These are phyloP conservation scores for Nerophis ophidion DNA, from an alignment of 2,113 vertebrate genomes.

Conservation along the genomic window DNA sequence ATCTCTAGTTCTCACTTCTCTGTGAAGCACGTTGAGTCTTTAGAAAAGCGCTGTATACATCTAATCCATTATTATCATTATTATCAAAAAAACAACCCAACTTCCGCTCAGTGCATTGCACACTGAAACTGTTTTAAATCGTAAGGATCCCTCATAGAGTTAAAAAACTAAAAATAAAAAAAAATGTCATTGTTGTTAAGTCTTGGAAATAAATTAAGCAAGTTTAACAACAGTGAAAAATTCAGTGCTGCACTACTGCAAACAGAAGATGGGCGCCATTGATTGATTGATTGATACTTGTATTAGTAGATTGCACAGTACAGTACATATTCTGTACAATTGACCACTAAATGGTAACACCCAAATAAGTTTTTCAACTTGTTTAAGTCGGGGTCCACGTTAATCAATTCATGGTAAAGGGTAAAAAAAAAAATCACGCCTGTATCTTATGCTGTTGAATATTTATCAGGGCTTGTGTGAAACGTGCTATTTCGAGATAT, in stretches of 20 bases:
- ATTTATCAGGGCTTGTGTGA: not conserved
- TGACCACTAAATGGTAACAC: too few relatives aligned
- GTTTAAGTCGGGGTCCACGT: too few relatives aligned
- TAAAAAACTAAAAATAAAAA: constrained; percentile 5
- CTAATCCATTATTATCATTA: too few relatives aligned
- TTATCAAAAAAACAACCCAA: constrained; percentile 10
- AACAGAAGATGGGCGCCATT: constrained; percentile 15
- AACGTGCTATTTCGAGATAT: constrained; percentile 20
- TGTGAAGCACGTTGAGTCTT: too few relatives aligned
- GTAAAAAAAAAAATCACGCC: constrained; percentile 7
- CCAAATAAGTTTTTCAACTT: too few relatives aligned
- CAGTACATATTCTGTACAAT: too few relatives aligned
- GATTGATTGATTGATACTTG: too few relatives aligned
- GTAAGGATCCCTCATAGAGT: constrained; percentile 31
- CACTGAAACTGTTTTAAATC: not conserved
- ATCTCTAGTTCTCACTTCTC: too few relatives aligned
- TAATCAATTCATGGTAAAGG: too few relatives aligned
- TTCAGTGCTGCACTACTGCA: constrained; percentile 10
- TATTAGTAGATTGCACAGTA: too few relatives aligned
- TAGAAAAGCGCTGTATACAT: too few relatives aligned
- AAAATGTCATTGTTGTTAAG: constrained; percentile 12
- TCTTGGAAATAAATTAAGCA: constrained; percentile 34
- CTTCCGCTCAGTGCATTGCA: constrained; percentile 25
- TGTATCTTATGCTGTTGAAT: constrained; percentile 10
- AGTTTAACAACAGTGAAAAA: constrained; percentile 32